phyloP scores from a whole-genome alignment of 2,113 vertebrate genomes.

The Herpetotheres cachinnans region DNA sequence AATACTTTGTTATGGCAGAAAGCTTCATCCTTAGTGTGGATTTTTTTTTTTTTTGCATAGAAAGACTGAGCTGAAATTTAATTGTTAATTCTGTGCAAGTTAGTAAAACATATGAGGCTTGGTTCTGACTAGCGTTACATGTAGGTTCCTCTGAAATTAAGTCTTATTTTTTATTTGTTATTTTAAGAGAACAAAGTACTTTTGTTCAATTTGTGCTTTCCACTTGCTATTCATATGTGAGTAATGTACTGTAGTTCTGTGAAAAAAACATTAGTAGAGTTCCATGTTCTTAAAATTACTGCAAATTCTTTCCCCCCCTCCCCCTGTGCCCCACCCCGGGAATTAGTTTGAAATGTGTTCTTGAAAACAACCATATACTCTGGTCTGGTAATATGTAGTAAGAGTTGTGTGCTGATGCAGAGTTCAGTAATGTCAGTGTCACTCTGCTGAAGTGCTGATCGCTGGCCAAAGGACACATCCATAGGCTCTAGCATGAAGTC shows the following conservation, averaged over 20 bases:
- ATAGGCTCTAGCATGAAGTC: not conserved
- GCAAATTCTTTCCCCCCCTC: not conserved
- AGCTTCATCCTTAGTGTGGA: not conserved
- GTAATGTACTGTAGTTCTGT: not conserved
- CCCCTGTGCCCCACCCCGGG: not conserved
- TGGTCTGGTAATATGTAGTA: not conserved
- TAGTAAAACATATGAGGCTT: not conserved
- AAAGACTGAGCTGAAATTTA: not conserved
- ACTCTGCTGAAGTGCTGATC: not conserved
- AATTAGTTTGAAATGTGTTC: not conserved
- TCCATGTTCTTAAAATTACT: not conserved
- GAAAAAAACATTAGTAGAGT: not conserved
- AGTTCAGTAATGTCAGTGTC: not conserved
- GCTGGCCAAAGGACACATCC: not conserved
- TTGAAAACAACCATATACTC: not conserved
- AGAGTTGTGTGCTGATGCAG: not conserved
- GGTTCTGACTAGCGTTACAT: not conserved
- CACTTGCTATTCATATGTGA: not conserved
- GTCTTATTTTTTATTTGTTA: not conserved
- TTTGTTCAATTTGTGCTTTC: not conserved
- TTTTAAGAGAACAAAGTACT: not conserved
- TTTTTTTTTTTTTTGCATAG: not conserved
- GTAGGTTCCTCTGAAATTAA: not conserved
- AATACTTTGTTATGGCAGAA: not conserved
- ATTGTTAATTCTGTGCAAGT: not conserved